Percentiles rank a stretch among this genome's conserved stretches.
These are phyloP conservation scores for Theristus sp. DNA, from an alignment of 2,888 invertebrate species.

Conservation along the genomic window DNA sequence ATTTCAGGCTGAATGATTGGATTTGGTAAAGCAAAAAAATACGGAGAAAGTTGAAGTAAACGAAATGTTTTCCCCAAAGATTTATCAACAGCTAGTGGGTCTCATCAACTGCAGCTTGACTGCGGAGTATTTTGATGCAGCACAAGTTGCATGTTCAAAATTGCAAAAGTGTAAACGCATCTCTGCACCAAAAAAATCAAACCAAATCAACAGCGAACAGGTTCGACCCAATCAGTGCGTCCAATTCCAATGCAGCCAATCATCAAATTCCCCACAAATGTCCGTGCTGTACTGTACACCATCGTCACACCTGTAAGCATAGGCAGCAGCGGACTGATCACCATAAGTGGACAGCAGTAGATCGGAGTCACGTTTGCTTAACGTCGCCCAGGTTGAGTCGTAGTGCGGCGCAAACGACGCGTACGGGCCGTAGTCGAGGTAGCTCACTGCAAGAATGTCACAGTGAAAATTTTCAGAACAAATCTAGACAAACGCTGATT, in stretches of 20 bases:
- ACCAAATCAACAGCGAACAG: neutral
- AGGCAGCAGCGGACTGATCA: slow-evolving; percentile 57
- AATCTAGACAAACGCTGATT: too few species aligned
- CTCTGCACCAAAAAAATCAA: neutral
- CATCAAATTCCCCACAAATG: neutral
- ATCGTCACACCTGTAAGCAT: slow-evolving; percentile 56
- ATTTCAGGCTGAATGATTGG: slow-evolving; percentile 51
- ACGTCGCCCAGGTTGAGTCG: slow-evolving; percentile 84
- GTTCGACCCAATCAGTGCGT: too few species aligned
- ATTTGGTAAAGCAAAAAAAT: too few species aligned
- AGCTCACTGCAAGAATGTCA: slow-evolving; percentile 44
- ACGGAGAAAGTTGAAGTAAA: too few species aligned
- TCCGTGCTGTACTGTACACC: neutral
- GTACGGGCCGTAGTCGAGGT: slow-evolving; percentile 80
- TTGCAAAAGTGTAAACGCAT: too few species aligned
- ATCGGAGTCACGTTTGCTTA: slow-evolving; percentile 77
- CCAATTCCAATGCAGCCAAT: too few species aligned
- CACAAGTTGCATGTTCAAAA: too few species aligned
- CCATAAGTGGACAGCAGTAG: slow-evolving; percentile 76
- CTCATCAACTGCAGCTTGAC: too few species aligned
- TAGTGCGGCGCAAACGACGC: slow-evolving; percentile 85
- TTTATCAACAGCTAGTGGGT: too few species aligned
- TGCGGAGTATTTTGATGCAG: too few species aligned
- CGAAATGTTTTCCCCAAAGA: too few species aligned
- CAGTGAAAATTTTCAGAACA: neutral